Evolutionary conservation across 2,888 invertebrate genomes (phyloP).

Genomic region (Suillia variegata): DNA sequence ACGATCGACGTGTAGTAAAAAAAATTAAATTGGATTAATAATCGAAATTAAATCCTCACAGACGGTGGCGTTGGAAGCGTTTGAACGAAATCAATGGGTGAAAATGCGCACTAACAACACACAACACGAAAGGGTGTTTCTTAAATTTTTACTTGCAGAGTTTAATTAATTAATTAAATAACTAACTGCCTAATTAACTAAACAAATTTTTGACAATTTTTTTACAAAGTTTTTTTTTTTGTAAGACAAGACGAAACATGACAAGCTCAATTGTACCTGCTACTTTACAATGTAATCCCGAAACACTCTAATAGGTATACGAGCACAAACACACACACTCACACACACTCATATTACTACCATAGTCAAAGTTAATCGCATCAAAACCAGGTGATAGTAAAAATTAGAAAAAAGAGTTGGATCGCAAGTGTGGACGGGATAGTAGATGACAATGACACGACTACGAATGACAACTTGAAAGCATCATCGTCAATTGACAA

Average conservation of each 20-base stretch:
- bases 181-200: no score
- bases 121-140: no score
- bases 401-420: constrained; percentile 5
- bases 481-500: no score
- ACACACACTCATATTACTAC: neutral
- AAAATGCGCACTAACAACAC: constrained; percentile 5
- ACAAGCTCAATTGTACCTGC: no score
- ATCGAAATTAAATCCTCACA: constrained; percentile 20
- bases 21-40: constrained; percentile 23
- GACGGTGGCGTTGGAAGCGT: neutral
- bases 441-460: neutral
- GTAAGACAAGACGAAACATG: neutral
- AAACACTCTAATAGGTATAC: no score
- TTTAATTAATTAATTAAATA: no score
- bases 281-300: no score
- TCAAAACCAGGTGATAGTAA: constrained; percentile 17
- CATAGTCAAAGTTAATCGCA: neutral
- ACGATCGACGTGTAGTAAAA: constrained; percentile 5
- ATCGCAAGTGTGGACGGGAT: neutral
- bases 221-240: no score
- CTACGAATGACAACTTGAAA: constrained; percentile 8
- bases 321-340: neutral
- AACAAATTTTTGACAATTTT: no score
- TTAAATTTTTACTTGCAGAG: no score
- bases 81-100: constrained; percentile 10